Conservation (phyloP, 2,113 vertebrate genomes). For the Anarrhichthys ocellatus region DNA sequence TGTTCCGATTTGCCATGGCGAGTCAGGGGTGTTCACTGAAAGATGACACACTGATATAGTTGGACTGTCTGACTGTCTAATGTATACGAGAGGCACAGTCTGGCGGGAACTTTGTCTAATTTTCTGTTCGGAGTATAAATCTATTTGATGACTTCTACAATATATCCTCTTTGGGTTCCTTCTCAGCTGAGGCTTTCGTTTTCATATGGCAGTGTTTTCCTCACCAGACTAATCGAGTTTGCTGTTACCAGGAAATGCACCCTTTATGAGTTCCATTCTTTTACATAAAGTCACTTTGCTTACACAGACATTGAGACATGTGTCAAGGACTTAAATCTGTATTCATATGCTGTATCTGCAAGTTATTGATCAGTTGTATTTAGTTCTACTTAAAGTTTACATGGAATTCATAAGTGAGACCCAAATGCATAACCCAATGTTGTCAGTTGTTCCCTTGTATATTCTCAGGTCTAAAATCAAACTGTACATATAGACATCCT, state of each 20-base stretch:
- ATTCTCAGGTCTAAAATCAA: conserved; percentile 15
- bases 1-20: conserved; percentile 48
- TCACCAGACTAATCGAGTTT: neutral
- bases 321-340: neutral
- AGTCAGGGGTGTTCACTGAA: conserved; percentile 55
- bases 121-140: conserved; percentile 54
- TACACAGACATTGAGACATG: neutral
- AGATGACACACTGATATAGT: conserved; percentile 66
- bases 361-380: neutral
- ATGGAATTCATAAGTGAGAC: neutral
- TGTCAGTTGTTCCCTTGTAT: neutral
- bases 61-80: conserved; percentile 62
- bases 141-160: conserved; percentile 34
- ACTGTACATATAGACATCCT: conserved; percentile 4
- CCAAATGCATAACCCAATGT: neutral
- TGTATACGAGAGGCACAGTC: conserved; percentile 39
- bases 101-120: conserved; percentile 51
- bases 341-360: neutral
- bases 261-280: neutral
- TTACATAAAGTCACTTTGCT: neutral
- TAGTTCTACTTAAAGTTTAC: neutral
- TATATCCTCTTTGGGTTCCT: conserved; percentile 3
- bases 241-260: neutral
- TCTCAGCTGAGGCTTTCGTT: conserved; percentile 12
- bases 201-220: neutral